Evolutionary conservation across 2,797 vertebrate species (phyloP).

Genomic region (Phataginus tricuspis): DNA sequence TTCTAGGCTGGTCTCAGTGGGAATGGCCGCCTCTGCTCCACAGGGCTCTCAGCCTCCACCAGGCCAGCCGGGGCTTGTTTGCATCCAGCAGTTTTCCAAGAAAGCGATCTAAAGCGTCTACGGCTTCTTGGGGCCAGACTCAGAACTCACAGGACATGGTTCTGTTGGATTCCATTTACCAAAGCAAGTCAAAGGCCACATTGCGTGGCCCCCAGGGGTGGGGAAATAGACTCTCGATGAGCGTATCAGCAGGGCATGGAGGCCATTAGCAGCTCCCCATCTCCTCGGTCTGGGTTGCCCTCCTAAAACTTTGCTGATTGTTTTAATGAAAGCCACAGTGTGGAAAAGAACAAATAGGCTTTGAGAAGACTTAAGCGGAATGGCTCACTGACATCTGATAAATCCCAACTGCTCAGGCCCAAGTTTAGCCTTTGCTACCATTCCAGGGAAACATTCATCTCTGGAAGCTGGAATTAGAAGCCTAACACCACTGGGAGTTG

Average conservation of each 20-base stretch:
- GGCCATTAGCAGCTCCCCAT: rapidly evolving
- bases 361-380: not conserved
- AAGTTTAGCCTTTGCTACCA: not conserved
- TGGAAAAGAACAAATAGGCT: not conserved
- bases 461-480: not conserved
- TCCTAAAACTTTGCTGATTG: not conserved
- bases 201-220: not conserved
- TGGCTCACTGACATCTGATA: not conserved
- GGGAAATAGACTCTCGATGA: not conserved
- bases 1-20: not conserved
- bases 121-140: not conserved
- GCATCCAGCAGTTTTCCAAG: rapidly evolving
- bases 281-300: not conserved
- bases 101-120: not conserved
- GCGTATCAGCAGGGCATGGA: rapidly evolving
- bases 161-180: not conserved
- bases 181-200: not conserved
- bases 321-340: not conserved
- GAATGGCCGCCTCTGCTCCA: not conserved
- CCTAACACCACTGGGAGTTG: rapidly evolving
- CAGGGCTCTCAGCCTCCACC: not conserved
- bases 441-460: not conserved
- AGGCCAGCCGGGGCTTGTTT: too few relatives aligned
- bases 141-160: not conserved
- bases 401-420: not conserved